phyloP scores from a whole-genome alignment of 2,113 vertebrate species.

The Sebastes schlegelii region DNA sequence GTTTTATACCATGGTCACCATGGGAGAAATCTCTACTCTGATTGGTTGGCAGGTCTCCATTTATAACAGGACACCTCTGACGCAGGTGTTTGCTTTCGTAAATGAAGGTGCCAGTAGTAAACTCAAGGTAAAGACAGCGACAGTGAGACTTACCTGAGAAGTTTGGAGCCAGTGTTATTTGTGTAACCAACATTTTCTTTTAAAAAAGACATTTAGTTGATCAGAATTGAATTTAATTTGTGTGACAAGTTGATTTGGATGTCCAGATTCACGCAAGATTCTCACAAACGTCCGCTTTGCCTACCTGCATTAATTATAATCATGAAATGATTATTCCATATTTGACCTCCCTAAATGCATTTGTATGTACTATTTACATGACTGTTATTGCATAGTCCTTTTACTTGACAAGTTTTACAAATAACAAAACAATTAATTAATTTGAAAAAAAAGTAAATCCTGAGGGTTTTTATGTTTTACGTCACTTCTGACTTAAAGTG shows the following conservation, averaged over 20 bases:
- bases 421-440: not conserved
- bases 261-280: not conserved
- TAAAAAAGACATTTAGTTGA: not conserved
- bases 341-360: not conserved
- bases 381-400: not conserved
- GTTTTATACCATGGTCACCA: not conserved
- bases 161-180: not conserved
- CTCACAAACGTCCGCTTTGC: not conserved
- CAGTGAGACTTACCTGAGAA: not conserved
- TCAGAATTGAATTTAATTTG: not conserved
- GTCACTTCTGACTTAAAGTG: not conserved
- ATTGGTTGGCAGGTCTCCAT: not conserved
- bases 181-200: not conserved
- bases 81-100: not conserved
- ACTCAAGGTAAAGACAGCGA: not conserved
- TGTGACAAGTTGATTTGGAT: not conserved
- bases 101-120: not conserved
- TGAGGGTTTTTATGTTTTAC: not conserved
- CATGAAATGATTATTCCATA: not conserved
- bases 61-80: not conserved
- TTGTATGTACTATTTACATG: not conserved
- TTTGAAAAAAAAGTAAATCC: not conserved
- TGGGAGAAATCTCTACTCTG: not conserved
- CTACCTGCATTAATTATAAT: not conserved
- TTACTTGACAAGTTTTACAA: not conserved